Base-by-base conservation (phyloP, 1,140 invertebrate genomes). In the Cyrtorhinus lividipennis region DNA sequence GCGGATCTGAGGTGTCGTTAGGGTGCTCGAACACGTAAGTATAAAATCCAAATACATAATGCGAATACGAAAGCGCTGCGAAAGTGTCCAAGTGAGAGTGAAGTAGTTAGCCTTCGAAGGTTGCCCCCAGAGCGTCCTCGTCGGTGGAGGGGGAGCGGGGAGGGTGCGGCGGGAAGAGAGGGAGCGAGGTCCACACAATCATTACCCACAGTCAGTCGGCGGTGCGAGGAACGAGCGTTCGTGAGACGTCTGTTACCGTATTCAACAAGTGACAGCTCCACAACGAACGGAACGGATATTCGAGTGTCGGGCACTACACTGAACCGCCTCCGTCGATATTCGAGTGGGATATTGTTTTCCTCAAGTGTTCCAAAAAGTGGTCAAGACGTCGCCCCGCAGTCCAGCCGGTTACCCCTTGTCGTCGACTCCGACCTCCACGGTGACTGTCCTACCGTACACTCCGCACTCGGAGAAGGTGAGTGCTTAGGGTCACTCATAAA, bases 311-410 rank as follows among this genome's bases (percentile, higher is more conserved):
- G n/a, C n/a, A n/a, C n/a, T n/a, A n/a, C n/a, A n/a, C n/a, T n/a
- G n/a, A n/a, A n/a, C n/a, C n/a, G n/a, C n/a, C n/a, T n/a, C n/a
- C n/a, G n/a, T n/a, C n/a, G n/a, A n/a, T n/a, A n/a, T n/a, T n/a
- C n/a, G 30, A 38, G 30, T 38, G 5, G 30, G n/a, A 38, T 8
- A 38, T 38, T 38, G 5, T 38, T 38, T 38, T 5, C 30, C 5
- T 8, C 30, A 8, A 15, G 30, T 38, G 30, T 53, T 53, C 3
- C 10, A 53, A 53, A 53, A 53, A 53, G 48, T 53, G 48, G 48
- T 53, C 48, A 53, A 53, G 48, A 53, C 48, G 48, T 53, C 48
- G 48, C 48, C 48, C 48, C 48, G 48, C 10, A 53, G 48, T 20
- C 48, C 8, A 20, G 10, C 20, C 48, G 48, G 10, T 53, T 53